Evolutionary conservation across 2,113 vertebrate genomes (phyloP).

Genomic region (Notarius lentiginosus): DNA sequence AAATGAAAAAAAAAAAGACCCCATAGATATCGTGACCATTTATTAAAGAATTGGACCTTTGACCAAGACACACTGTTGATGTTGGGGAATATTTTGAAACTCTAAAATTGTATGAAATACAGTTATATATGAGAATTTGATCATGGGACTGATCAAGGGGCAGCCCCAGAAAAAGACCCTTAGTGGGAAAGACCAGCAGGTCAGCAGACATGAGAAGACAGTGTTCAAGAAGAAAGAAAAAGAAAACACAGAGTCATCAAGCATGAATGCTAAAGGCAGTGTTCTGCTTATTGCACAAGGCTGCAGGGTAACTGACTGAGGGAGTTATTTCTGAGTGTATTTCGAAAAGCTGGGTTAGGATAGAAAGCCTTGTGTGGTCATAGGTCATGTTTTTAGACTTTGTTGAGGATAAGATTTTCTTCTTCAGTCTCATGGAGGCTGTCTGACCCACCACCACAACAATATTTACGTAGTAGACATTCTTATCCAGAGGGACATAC

Average conservation of each 20-base stretch:
- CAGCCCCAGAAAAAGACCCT: background rate
- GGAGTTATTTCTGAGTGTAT: background rate
- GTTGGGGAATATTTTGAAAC: background rate
- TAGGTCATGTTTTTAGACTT: background rate
- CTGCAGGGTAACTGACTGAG: background rate
- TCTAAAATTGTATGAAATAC: too few species aligned
- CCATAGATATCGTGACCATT: background rate
- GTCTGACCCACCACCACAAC: slow-evolving; percentile 16
- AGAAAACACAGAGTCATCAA: background rate
- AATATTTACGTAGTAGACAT: background rate
- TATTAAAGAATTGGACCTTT: background rate
- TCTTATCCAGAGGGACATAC: too few species aligned
- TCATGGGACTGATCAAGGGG: background rate
- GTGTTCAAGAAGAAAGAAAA: background rate
- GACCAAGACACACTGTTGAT: background rate
- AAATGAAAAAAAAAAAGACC: background rate
- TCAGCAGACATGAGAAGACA: background rate
- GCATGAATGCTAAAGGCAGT: background rate
- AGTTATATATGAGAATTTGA: background rate
- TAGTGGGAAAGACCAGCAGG: background rate
- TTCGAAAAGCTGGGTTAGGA: background rate
- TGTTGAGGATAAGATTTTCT: slow-evolving; percentile 30
- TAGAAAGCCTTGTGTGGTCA: background rate
- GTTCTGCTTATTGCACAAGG: background rate
- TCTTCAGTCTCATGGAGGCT: slow-evolving; percentile 25